Conservation (phyloP, 1,140 invertebrate species). For the Pemphigus obesinymphae region DNA sequence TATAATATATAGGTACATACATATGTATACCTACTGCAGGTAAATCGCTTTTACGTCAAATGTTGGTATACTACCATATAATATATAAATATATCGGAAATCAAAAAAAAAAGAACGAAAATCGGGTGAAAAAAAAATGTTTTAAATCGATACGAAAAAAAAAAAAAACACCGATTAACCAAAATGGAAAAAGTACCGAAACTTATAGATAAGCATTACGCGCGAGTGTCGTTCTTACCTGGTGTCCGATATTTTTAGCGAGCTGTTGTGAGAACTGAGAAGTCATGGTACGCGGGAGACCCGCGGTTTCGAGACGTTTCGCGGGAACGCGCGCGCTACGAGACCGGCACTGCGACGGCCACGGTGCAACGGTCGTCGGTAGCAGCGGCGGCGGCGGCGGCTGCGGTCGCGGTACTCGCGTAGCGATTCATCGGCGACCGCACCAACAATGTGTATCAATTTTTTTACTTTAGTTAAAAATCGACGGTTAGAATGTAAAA, state of each 20-base stretch:
- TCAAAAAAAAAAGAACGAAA: no score
- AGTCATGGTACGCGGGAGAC: constrained; percentile 39
- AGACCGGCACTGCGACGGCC: constrained; percentile 1
- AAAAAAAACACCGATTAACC: no score
- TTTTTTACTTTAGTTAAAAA: no score
- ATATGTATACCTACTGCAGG: no score
- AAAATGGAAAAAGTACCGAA: no score
- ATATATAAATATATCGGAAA: no score
- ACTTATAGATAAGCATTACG: no score
- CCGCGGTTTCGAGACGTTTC: neutral
- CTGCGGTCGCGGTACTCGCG: neutral
- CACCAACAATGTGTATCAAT: neutral
- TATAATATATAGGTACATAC: no score
- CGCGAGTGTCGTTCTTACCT: constrained; percentile 8
- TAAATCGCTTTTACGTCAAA: no score
- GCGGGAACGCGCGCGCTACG: constrained; percentile 10
- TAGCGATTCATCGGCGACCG: constrained; percentile 20
- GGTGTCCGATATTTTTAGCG: constrained; percentile 34
- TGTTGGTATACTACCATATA: no score
- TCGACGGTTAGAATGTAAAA: neutral
- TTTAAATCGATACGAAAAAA: no score
- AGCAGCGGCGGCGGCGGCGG: neutral
- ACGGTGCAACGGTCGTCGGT: neutral
- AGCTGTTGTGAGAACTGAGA: constrained; percentile 37
- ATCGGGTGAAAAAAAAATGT: no score